Percentiles rank a stretch among this genome's conserved stretches.
Conservation (phyloP, 1,140 invertebrate species). For the Aplysia californica region DNA sequence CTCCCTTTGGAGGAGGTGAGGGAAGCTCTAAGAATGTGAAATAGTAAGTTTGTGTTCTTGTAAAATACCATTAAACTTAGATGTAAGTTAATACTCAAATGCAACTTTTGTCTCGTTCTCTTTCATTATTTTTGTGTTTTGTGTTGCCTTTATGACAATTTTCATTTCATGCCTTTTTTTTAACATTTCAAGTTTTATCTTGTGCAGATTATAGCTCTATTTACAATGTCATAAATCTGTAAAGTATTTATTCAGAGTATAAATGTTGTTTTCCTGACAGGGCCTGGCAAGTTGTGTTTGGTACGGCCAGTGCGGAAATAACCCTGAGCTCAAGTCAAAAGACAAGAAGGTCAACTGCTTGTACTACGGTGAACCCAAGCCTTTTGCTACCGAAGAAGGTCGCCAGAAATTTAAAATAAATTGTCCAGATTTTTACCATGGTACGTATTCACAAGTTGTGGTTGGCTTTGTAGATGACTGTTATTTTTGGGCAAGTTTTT, state of each 20-base stretch:
- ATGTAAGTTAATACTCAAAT: no score
- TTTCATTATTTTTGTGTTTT: neutral
- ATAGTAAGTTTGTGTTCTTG: no score
- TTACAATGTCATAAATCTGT: neutral
- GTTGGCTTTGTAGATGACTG: no score
- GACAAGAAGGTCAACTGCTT: constrained; percentile 73
- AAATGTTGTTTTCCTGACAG: constrained; percentile 13
- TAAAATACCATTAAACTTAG: no score
- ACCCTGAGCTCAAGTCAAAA: constrained; percentile 40
- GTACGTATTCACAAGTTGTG: constrained; percentile 32
- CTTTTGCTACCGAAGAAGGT: constrained; percentile 65
- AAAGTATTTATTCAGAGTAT: neutral
- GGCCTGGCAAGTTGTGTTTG: constrained; percentile 75
- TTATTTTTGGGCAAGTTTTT: neutral
- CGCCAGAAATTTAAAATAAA: constrained; percentile 73
- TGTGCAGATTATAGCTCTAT: neutral
- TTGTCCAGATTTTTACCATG: constrained; percentile 73
- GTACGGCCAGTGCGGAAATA: constrained; percentile 78
- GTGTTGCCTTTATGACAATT: neutral
- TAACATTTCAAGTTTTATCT: neutral
- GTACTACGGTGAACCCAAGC: constrained; percentile 79
- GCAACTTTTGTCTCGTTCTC: neutral
- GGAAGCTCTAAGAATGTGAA: no score
- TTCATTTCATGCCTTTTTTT: neutral
- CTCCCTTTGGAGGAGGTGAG: no score